Evolutionary conservation across 1,140 invertebrate genomes (phyloP).

Genomic region (Metaphire vulgaris): DNA sequence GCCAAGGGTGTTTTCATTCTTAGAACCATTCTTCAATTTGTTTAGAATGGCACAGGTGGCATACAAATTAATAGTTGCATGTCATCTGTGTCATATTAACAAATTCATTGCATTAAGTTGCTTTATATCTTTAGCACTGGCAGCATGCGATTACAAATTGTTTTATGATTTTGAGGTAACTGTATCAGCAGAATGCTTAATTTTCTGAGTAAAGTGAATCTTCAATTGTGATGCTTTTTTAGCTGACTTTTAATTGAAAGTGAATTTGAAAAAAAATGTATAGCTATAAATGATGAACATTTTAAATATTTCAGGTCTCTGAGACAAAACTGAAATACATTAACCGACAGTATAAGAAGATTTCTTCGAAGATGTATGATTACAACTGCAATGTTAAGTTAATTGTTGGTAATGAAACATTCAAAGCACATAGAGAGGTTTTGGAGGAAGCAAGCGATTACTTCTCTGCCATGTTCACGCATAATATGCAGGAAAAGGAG

Average conservation of each 20-base stretch:
- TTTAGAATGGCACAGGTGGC: too few species aligned
- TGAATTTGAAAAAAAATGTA: not conserved
- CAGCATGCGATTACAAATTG: not conserved
- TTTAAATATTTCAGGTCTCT: slow-evolving; percentile 34
- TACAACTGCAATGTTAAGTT: slow-evolving; percentile 50
- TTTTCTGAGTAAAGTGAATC: not conserved
- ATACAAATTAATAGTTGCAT: too few species aligned
- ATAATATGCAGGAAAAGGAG: slow-evolving; percentile 50
- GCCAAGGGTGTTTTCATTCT: too few species aligned
- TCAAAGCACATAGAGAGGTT: slow-evolving; percentile 48
- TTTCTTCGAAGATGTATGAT: slow-evolving; percentile 47
- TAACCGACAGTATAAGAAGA: slow-evolving; percentile 45
- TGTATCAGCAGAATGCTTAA: not conserved
- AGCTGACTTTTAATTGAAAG: too few species aligned
- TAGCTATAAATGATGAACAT: not conserved
- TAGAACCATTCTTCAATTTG: too few species aligned
- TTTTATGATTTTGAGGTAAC: not conserved
- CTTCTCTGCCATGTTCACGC: slow-evolving; percentile 51
- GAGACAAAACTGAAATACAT: slow-evolving; percentile 48
- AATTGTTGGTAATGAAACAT: slow-evolving; percentile 36
- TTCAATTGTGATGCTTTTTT: too few species aligned
- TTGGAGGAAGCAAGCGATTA: slow-evolving; percentile 49
- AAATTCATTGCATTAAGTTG: too few species aligned
- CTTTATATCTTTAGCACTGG: not conserved
- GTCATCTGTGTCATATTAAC: too few species aligned